Evolutionary conservation across 2,113 vertebrate species (phyloP), one percentile per base, ranked within the genome.

Genomic region (Rafetus swinhoei): DNA sequence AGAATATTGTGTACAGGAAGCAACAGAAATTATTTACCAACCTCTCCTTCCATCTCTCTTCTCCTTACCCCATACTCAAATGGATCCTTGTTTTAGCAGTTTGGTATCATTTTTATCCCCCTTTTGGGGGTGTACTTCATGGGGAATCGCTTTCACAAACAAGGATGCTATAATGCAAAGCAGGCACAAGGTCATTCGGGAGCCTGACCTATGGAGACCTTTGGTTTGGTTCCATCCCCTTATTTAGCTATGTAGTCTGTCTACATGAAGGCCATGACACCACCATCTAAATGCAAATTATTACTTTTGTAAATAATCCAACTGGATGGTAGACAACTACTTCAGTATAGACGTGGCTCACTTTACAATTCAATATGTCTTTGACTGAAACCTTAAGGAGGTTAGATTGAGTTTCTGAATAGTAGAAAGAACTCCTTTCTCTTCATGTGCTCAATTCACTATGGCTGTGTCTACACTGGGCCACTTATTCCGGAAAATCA

Each of bases 391-490:
- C 18, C 9, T 72, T 72, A 72, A n/a, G 19, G 16, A 35, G 65
- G 65, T 72, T 4, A 35, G n/a, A n/a, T 35, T 1, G 19, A 59
- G 45, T 57, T 32, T 85, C 62, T 59, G 53, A 77, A 19, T 77
- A 85, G 72, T 1, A 0, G 0, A 45, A 83, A 62, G 21, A 86
- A 18, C 19, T 85, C 53, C 10, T 3, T 35, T n/a, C n/a, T 72
- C 6, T 11, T 1, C 29, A 45, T 25, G 39, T 59, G 22, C 57
- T 25, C 2, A 1, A 77, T n/a, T 10, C 84, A 39, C 14, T 85
- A 35, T 77, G 45, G 45, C 45, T 45, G 6, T 6, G 45, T 45
- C 45, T 45, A 45, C 39, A 45, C 39, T n/a, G n/a, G n/a, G n/a
- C n/a, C n/a, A n/a, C n/a, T n/a, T n/a, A n/a, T n/a, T n/a, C n/a